Base-by-base conservation (phyloP, 2,113 vertebrate genomes). In the Addax nasomaculatus region DNA sequence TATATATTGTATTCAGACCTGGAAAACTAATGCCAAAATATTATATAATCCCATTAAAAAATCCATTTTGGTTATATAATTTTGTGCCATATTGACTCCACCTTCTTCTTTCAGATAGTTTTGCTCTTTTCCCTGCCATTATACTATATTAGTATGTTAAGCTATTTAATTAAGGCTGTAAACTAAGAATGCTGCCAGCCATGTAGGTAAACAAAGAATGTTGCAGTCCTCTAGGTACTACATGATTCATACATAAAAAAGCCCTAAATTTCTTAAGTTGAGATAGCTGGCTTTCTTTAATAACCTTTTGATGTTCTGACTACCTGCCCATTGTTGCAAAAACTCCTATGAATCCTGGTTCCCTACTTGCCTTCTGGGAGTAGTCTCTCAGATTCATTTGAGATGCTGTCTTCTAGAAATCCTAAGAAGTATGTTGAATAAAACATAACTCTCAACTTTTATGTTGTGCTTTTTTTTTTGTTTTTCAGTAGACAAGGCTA, bases 111-210 rank as follows among this genome's bases (percentile, higher is more conserved):
- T 27, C 11, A 90, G 16, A 51, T 91, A 17, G 19, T n/a, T 85
- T 25, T 30, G 84, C 47, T 96, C 16, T 58, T 86, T 95, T 93
- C 49, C 45, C 3, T 94, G 9, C 17, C 17, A 67, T 85, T 62
- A 53, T 79, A 62, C 33, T 39, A 81, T 87, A 67, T 67, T 87
- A 47, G 64, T 86, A 90, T 23, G 27, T 36, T 67, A 94, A 92
- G 25, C 79, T 36, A 96, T 86, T 95, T 89, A 96, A 92, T 97
- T 95, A 95, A 55, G 60, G 39, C 39, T 78, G 25, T 78, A 43
- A 78, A 45, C 43, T 78, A 78, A 78, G 13, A 78, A 78, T 5
- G 25, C 39, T 29, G 13, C 25, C 39, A 45, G 7, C 73, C 73
- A 29, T 16, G 25, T 78, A 78, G 13, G 13, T 78, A 78, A 78